Conservation (phyloP, 2,888 invertebrate species). For the Uloborus plumipes region DNA sequence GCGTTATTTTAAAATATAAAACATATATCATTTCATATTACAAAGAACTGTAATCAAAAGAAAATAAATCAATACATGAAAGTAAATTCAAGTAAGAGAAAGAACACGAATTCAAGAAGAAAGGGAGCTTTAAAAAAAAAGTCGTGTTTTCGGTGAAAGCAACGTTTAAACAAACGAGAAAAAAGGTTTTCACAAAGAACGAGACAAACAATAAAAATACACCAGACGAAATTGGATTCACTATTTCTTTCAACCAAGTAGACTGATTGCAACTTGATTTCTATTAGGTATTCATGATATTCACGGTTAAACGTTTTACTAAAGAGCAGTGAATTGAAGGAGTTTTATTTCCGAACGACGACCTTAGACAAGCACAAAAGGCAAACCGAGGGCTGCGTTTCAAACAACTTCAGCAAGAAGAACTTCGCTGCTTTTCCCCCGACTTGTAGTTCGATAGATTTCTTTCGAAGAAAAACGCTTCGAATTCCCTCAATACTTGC, state of each 20-base stretch:
- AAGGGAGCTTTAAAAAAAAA: neutral
- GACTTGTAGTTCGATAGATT: slow-evolving; percentile 20
- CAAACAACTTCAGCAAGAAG: slow-evolving; percentile 9
- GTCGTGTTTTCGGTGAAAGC: slow-evolving; percentile 17
- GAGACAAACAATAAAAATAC: slow-evolving; percentile 23
- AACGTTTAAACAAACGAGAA: slow-evolving; percentile 24
- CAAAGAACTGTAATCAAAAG: neutral
- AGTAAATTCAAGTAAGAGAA: slow-evolving; percentile 1
- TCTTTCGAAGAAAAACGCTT: slow-evolving; percentile 9
- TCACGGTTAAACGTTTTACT: slow-evolving; percentile 43
- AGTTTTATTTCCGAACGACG: slow-evolving; percentile 42
- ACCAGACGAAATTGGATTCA: slow-evolving; percentile 27
- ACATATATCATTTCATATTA: slow-evolving; percentile 3
- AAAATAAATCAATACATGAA: slow-evolving; percentile 1
- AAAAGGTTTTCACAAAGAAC: neutral
- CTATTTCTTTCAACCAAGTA: slow-evolving; percentile 36
- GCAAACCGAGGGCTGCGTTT: slow-evolving; percentile 20
- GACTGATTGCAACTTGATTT: slow-evolving; percentile 41
- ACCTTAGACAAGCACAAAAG: slow-evolving; percentile 18
- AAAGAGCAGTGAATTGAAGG: slow-evolving; percentile 27
- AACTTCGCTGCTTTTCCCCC: slow-evolving; percentile 7
- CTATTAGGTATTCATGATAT: slow-evolving; percentile 49
- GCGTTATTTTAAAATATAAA: too few species aligned
- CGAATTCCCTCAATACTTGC: neutral
- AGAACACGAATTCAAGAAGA: neutral